A percentile compares a stretch with the other conserved stretches of the same genome.
phyloP scores from a whole-genome alignment of 2,113 vertebrate genomes.

The Peromyscus maniculatus region DNA sequence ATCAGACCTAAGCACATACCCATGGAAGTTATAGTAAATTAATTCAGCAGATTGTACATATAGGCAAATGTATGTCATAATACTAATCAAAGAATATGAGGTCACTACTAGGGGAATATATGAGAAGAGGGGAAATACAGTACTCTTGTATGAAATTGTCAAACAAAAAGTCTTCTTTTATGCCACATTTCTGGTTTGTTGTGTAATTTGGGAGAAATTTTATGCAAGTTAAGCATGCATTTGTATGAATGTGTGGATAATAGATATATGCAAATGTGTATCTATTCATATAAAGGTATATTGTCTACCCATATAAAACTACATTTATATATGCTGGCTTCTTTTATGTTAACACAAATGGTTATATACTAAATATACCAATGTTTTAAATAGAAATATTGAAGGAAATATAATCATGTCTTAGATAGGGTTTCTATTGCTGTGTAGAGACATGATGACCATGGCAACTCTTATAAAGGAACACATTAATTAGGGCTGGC shows the following conservation, averaged over 20 bases:
- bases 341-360: background rate
- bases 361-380: background rate
- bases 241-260: background rate
- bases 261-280: too few species aligned
- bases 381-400: background rate
- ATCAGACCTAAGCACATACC: background rate
- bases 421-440: background rate
- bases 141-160: background rate
- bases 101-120: background rate
- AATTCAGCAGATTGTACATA: background rate
- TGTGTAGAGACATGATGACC: background rate
- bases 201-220: background rate
- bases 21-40: background rate
- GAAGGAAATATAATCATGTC: background rate
- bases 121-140: background rate
- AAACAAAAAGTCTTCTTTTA: background rate
- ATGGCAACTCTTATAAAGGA: background rate
- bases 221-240: background rate
- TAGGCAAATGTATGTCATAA: background rate
- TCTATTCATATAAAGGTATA: background rate
- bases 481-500: background rate
- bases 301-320: background rate
- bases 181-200: background rate
- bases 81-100: background rate
- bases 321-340: background rate